Conservation (phyloP, 1,140 invertebrate species). For the Panagrolaimus sp. region DNA sequence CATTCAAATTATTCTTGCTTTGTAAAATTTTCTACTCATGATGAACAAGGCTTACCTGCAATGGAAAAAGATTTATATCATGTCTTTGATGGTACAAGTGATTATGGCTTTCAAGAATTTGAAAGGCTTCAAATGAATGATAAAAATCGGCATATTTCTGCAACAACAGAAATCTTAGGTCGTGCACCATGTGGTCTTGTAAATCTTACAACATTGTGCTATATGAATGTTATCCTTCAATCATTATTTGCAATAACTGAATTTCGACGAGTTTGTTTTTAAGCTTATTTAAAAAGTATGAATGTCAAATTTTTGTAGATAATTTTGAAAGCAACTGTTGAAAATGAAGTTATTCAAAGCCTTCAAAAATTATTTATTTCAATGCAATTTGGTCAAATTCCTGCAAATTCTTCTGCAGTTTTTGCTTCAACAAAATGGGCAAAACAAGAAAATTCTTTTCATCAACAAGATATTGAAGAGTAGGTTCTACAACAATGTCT, state of each 20-base stretch:
- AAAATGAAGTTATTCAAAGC: not conserved
- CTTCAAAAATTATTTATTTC: not conserved
- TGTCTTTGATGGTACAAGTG: no score
- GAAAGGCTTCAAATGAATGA: no score
- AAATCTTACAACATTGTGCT: not conserved
- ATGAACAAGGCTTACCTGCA: no score
- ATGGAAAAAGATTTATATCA: no score
- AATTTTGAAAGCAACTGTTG: not conserved
- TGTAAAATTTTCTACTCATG: no score
- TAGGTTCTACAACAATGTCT: no score
- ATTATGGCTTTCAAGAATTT: no score
- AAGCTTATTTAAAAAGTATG: not conserved
- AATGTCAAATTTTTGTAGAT: not conserved
- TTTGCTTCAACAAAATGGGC: not conserved
- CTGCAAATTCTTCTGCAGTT: not conserved
- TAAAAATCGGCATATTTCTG: not conserved
- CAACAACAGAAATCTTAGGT: not conserved
- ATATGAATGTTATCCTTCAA: not conserved
- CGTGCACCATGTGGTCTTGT: not conserved
- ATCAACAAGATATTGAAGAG: not conserved
- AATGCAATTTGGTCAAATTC: not conserved
- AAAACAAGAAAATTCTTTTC: not conserved
- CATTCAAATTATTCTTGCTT: no score
- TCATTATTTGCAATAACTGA: not conserved
- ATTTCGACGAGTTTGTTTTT: slow-evolving; percentile 1